Evolutionary conservation across 2,888 invertebrate genomes (phyloP), one percentile per base, ranked within the genome.

Genomic region (Hermodice carunculata): DNA sequence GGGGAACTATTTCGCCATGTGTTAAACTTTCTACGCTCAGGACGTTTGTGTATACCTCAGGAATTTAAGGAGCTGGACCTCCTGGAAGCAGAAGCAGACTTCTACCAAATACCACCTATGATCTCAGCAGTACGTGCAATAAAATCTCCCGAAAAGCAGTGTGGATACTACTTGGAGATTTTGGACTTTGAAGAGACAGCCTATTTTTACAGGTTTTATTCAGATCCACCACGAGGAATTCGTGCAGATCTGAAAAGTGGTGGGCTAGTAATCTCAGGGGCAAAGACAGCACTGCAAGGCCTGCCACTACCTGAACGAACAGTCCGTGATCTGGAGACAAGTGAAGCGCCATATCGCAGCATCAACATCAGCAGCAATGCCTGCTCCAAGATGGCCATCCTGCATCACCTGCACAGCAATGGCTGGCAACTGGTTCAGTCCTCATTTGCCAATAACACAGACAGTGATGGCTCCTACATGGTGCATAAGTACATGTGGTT

Each of bases 31-130:
- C 71, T 78, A n/a, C 64, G 78, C 3, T 70, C 71, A 8, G 75
- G 74, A 32, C 67, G 69, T 17, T 67, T 78, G 8, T 72, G 72
- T 57, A 59, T 78, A 43, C 76, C 78, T 22, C 74, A 76, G 31
- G 71, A 70, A 17, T 78, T 78, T 49, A 68, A 71, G 58, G 78
- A 79, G 56, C 73, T 71, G 48, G 76, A 79, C 42, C 66, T 76
- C 24, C 64, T 78, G n/a, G 76, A 77, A 52, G 73, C 70, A 6
- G 78, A 78, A 57, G 78, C 78, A 5, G 78, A 78, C 61, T 78
- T 75, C 64, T 78, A 75, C 58, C 76, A 76, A 59, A 69, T 77
- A 29, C 56, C 58, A 19, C 46, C 60, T 24, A 32, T 67, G 32
- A 64, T 67, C 32, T 28, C 40, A 19, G 60, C 67, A 19, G 54